Conservation (phyloP, 2,888 invertebrate genomes). For the Neoaliturus tenellus region DNA sequence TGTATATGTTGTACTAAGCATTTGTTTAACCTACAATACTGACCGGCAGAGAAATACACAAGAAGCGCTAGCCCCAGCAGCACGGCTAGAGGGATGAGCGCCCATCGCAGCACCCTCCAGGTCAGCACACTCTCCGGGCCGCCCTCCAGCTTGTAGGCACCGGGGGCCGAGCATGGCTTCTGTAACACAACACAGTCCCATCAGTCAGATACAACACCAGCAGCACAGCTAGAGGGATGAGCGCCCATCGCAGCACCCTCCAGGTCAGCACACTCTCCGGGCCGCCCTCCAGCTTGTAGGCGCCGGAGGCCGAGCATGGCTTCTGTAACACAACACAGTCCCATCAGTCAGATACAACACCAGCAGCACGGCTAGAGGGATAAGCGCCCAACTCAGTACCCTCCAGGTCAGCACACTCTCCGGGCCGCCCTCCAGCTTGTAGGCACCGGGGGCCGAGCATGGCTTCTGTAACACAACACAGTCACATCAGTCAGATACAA, state of each 20-base stretch:
- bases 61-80: conserved; percentile 74
- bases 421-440: conserved; percentile 60
- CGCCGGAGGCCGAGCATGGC: conserved; percentile 58
- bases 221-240: conserved; percentile 73
- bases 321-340: conserved; percentile 61
- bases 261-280: conserved; percentile 67
- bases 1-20: too few species aligned
- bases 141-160: conserved; percentile 62
- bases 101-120: conserved; percentile 74
- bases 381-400: conserved; percentile 74
- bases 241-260: conserved; percentile 74
- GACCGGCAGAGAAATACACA: conserved; percentile 72
- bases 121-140: conserved; percentile 63
- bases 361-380: conserved; percentile 73
- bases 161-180: conserved; percentile 60
- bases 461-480: conserved; percentile 60
- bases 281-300: conserved; percentile 61
- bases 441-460: conserved; percentile 57
- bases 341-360: too few species aligned
- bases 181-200: conserved; percentile 59
- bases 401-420: conserved; percentile 69
- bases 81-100: conserved; percentile 73
- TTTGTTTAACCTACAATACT: too few species aligned
- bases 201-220: too few species aligned
- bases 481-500: background rate